Evolutionary conservation across 2,797 vertebrate species (phyloP).

Genomic region (Coracias cyanogaster): DNA sequence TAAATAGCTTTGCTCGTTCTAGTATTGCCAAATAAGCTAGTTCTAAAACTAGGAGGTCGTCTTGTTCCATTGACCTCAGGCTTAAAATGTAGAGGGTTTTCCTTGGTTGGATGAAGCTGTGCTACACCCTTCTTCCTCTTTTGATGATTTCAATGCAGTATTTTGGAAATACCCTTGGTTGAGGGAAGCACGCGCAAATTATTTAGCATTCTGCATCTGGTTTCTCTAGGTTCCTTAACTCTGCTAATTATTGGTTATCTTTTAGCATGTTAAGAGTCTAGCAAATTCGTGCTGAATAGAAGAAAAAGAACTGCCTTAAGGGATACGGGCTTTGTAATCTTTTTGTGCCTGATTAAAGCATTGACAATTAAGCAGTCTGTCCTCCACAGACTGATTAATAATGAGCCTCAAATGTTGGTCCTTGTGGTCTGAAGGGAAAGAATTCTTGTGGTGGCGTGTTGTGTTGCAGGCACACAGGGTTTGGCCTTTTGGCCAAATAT

Average conservation of each 20-base stretch:
- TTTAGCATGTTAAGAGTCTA: not conserved
- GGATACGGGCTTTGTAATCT: not conserved
- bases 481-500: not conserved
- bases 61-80: not conserved
- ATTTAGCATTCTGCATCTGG: not conserved
- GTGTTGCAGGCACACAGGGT: not conserved
- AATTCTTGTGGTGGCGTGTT: not conserved
- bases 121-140: constrained; percentile 46
- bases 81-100: not conserved
- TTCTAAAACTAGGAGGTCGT: not conserved
- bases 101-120: constrained; percentile 1
- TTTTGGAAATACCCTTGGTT: constrained; percentile 54
- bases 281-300: not conserved
- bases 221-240: not conserved
- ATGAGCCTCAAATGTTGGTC: not conserved
- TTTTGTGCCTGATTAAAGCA: not conserved
- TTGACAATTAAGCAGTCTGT: not conserved
- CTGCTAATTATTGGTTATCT: constrained; percentile 21
- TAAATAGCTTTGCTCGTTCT: not conserved
- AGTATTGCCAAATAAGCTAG: not conserved
- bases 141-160: not conserved
- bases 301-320: not conserved
- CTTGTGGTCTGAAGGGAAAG: not conserved
- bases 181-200: not conserved
- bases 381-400: not conserved